phyloP scores from a whole-genome alignment of 2,888 invertebrate genomes.

The Eutolmus rufibarbis region DNA sequence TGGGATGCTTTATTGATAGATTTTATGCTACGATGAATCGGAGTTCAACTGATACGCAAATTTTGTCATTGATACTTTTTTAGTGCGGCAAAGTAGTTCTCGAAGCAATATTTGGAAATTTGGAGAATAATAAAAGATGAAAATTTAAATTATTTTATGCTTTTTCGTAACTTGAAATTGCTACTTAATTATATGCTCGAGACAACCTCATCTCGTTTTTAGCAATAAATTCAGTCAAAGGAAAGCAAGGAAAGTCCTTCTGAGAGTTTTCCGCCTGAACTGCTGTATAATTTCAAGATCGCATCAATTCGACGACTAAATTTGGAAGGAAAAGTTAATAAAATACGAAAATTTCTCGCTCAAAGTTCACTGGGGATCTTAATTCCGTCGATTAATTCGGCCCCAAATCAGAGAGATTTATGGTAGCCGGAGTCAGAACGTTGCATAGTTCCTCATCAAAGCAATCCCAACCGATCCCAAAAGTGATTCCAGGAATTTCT shows the following conservation, averaged over 20 bases:
- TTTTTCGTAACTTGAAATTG: background rate
- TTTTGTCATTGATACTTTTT: background rate
- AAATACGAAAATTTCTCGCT: background rate
- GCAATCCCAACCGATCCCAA: constrained; percentile 28
- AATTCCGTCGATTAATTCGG: constrained; percentile 31
- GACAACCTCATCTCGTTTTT: background rate
- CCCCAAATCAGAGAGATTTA: constrained; percentile 25
- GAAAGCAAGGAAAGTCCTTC: background rate
- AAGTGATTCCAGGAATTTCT: constrained; percentile 26
- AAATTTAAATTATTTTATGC: background rate
- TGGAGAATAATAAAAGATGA: background rate
- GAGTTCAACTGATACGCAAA: background rate
- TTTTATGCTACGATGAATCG: background rate
- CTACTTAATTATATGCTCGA: background rate
- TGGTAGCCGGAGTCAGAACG: background rate
- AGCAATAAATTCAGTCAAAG: background rate
- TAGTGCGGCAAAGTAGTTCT: background rate
- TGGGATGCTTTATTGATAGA: background rate
- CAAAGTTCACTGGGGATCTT: background rate
- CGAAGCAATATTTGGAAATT: background rate
- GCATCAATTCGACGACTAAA: background rate
- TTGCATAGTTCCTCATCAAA: constrained; percentile 27
- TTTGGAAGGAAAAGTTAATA: background rate
- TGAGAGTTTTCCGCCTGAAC: background rate
- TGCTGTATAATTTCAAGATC: background rate